Evolutionary conservation across 64 coral and sea anemone genomes (phyloP), one percentile per base, ranked within the genome.

Genomic region (Montipora cactus): DNA sequence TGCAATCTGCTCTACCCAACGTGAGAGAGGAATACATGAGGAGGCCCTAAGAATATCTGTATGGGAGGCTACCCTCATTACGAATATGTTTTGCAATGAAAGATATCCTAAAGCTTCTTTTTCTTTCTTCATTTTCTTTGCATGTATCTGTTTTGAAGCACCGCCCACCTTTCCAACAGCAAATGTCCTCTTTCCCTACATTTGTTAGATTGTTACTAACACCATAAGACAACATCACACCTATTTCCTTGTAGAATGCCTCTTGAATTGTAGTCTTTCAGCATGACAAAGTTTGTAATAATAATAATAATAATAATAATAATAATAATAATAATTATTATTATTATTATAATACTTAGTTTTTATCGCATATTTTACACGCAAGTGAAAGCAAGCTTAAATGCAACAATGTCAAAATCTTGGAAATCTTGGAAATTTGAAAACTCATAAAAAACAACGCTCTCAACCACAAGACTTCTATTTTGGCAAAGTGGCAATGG

Each of bases 111-210:
- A 25, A 25, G 82, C 82, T 4, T 86, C 82, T 51, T 86, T 86
- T 16, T 86, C 82, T 71, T 86, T 67, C 45, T 86, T 86, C 82
- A 49, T 86, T 72, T 86, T 86, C 82, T 86, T 86, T 86, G 82
- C 82, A 21, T 86, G 45, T 0, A 86, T 69, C 59, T 86, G 82
- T 7, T 64, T 67, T 50, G 82, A 22, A 10, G 82, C 82, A 5
- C 82, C 82, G 20, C 82, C 82, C 82, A 86, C 71, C 82, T 86
- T 86, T 86, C 82, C 82, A 86, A 86, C 82, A 69, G 82, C 62
- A 50, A 86, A 86, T 50, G 62, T 47, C 82, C 82, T 86, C 82
- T 86, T 86, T 70, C 82, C 82, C 82, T 86, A 86, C 16, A 86
- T 86, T 86, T 86, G 5, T 86, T 86, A 71, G 82, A 86, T 86